Evolutionary conservation across 2,113 vertebrate species (phyloP).

Genomic region (Pteronura brasiliensis): DNA sequence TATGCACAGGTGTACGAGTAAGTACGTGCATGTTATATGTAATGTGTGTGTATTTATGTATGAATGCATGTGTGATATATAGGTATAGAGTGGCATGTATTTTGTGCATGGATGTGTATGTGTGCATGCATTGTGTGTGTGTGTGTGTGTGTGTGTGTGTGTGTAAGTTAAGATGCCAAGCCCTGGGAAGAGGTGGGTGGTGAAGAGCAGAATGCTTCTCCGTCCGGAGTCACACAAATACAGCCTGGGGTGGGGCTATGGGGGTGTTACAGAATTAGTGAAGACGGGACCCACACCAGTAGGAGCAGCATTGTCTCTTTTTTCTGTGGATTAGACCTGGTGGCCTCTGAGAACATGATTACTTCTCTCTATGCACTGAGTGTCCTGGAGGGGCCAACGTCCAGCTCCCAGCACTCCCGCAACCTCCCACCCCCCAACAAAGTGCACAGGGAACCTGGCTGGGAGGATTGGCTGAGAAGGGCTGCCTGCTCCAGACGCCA

Average conservation of each 20-base stretch:
- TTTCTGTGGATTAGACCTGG: neutral
- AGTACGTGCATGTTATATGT: neutral
- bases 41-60: neutral
- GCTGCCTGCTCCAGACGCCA: neutral
- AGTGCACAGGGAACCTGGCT: neutral
- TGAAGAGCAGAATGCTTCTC: neutral
- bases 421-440: fast-evolving
- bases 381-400: neutral
- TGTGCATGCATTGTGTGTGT: neutral
- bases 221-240: neutral
- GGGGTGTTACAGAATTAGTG: neutral
- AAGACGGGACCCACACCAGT: neutral
- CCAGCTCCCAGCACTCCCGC: neutral
- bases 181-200: neutral
- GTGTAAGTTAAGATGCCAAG: neutral
- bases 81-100: neutral
- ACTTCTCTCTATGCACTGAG: neutral
- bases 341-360: neutral
- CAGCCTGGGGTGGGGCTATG: neutral
- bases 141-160: neutral
- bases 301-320: neutral
- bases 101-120: neutral
- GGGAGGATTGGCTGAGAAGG: neutral
- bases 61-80: neutral
- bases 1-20: neutral